Conservation (phyloP, 2,888 invertebrate species). For the Tipula unca region DNA sequence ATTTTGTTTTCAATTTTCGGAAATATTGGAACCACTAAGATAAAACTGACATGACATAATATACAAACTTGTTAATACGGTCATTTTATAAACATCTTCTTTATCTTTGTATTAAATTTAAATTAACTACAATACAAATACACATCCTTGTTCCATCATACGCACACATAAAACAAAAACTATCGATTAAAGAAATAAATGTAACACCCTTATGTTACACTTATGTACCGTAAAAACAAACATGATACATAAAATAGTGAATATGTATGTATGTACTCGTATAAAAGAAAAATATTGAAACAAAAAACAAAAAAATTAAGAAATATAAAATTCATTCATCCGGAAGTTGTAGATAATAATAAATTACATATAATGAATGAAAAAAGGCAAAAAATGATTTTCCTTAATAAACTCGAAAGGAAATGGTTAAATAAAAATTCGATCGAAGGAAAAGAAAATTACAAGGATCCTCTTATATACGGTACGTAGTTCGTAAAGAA, state of each 20-base stretch:
- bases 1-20: too few species aligned
- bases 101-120: too few species aligned
- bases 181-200: background rate
- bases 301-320: background rate
- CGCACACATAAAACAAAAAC: background rate
- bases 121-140: too few species aligned
- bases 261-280: background rate
- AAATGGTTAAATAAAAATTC: background rate
- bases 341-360: conserved; percentile 8
- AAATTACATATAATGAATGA: background rate
- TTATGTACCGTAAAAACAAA: background rate
- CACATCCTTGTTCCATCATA: background rate
- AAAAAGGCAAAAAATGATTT: background rate
- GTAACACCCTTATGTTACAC: background rate
- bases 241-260: background rate
- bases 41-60: too few species aligned
- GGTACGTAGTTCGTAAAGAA: background rate
- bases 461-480: background rate
- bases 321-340: background rate
- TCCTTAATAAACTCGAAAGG: background rate
- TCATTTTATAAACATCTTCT: background rate
- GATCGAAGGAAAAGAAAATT: background rate
- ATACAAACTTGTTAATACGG: background rate
- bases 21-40: too few species aligned
- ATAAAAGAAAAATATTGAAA: background rate